Base-by-base conservation (phyloP, 2,888 invertebrate species). In the Amphimallon solstitiale region DNA sequence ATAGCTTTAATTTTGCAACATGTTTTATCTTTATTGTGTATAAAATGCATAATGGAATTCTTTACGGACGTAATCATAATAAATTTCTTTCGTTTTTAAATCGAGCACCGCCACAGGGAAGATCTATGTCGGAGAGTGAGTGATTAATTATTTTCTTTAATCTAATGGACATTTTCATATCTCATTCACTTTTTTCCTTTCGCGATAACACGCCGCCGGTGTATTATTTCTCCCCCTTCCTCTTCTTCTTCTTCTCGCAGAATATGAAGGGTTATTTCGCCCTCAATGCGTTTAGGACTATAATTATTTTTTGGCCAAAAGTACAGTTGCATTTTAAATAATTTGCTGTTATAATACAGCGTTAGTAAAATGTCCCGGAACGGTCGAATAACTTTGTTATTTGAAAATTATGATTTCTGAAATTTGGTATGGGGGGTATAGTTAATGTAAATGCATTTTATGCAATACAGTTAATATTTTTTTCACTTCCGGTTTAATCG, bases 1-100 rank as follows among this genome's bases (percentile, higher is more conserved):
- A 76, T 74, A 70, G 73, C 72, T 73, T 75, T 77, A 75, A 76
- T 75, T 74, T 73, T 69, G 72, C 71, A 67, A 65, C 70, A 67
- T 68, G 64, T 70, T 73, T 72, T 73, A 64, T 64, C 56, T 37
- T 64, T 64, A 64, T 64, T 64, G 64, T 64, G 64, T 54, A 46
- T 43, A 43, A 59, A 59, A 64, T 46, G 56, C 54, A 64, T 56
- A 56, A 64, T 64, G 64, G 64, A 64, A 64, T 64, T 56, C 64
- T 52, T 56, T 52, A 46, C 23, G 35, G 14, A 64, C 46, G 64
- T 46, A 56, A 56, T 63, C 63, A 63, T 56, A 64, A 64, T 56
- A 64, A 64, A 64, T 64, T 64, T 64, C 54, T 49, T 34, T 35
- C 40, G 35, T 46, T 46, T 56, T 54, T 46, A 64, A 54, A n/a